Percentiles rank a stretch among this genome's conserved stretches.
Conservation (phyloP, 2,888 invertebrate genomes). For the Calameuta idolon region DNA sequence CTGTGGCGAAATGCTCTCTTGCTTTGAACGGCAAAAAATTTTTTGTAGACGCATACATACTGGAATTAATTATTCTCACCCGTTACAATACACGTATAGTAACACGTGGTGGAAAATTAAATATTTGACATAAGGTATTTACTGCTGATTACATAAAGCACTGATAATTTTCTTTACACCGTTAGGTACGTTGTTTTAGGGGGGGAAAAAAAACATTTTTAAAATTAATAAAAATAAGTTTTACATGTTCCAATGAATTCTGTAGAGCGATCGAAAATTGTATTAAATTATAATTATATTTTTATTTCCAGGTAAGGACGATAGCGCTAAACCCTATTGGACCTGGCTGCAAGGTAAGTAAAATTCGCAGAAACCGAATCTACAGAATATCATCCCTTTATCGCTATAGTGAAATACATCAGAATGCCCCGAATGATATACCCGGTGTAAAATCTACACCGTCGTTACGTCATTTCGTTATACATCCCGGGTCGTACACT, state of each 20-base stretch:
- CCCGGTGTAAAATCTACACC: background rate
- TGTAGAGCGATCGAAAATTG: background rate
- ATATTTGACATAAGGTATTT: conserved; percentile 48
- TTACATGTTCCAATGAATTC: background rate
- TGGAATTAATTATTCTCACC: conserved; percentile 23
- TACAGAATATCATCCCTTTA: background rate
- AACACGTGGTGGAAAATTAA: conserved; percentile 49
- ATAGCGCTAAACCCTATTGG: conserved; percentile 66
- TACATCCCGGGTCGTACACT: background rate
- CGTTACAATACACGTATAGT: conserved; percentile 40
- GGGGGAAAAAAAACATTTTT: too few species aligned
- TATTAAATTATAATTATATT: conserved; percentile 15
- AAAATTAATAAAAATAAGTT: background rate
- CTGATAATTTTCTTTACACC: background rate
- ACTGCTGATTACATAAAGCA: conserved; percentile 37
- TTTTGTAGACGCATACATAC: background rate
- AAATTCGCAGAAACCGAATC: conserved; percentile 17
- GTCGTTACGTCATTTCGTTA: background rate
- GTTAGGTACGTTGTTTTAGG: too few species aligned
- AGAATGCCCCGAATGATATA: background rate
- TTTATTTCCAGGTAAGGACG: conserved; percentile 64
- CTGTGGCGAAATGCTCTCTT: background rate
- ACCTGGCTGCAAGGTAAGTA: conserved; percentile 66
- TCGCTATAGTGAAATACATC: background rate
- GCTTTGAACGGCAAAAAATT: background rate